Conservation (phyloP, 1,140 invertebrate species). For the Mycetomoellerius zeteki region DNA sequence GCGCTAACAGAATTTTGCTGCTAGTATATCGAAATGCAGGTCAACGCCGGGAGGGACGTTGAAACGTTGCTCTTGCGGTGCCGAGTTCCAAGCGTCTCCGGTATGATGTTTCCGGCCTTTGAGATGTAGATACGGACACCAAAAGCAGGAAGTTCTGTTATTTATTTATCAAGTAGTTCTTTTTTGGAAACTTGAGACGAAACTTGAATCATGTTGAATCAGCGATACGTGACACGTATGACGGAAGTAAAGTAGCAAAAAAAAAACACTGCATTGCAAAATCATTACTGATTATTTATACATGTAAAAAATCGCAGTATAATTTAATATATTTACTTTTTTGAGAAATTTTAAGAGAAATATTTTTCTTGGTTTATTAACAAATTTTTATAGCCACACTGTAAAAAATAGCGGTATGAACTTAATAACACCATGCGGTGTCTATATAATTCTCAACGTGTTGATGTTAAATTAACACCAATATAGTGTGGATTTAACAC, state of each 20-base stretch:
- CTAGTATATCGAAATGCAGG: constrained; percentile 10
- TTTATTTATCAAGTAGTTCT: constrained; percentile 36
- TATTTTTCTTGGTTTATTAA: neutral
- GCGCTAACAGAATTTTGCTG: constrained; percentile 20
- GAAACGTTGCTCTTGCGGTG: neutral
- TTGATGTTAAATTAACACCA: too few relatives aligned
- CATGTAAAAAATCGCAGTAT: neutral
- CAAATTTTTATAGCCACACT: neutral
- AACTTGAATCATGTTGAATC: constrained; percentile 16
- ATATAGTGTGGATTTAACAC: too few relatives aligned
- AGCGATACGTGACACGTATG: neutral
- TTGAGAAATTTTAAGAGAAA: constrained; percentile 6
- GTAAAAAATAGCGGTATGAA: too few relatives aligned
- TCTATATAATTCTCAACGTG: too few relatives aligned
- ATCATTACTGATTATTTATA: neutral
- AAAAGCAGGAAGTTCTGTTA: constrained; percentile 28
- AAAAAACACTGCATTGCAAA: neutral
- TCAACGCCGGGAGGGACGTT: constrained; percentile 13
- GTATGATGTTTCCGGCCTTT: constrained; percentile 49
- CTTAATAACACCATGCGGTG: too few relatives aligned
- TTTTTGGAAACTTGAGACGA: constrained; percentile 33
- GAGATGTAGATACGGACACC: constrained; percentile 16
- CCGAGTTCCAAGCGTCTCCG: constrained; percentile 6
- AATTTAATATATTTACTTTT: constrained; percentile 1
- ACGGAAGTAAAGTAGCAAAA: neutral